A percentile compares a stretch with the other conserved stretches of the same genome.
Evolutionary conservation across 2,888 invertebrate species (phyloP).

Genomic region (Drosophila acutilabella): DNA sequence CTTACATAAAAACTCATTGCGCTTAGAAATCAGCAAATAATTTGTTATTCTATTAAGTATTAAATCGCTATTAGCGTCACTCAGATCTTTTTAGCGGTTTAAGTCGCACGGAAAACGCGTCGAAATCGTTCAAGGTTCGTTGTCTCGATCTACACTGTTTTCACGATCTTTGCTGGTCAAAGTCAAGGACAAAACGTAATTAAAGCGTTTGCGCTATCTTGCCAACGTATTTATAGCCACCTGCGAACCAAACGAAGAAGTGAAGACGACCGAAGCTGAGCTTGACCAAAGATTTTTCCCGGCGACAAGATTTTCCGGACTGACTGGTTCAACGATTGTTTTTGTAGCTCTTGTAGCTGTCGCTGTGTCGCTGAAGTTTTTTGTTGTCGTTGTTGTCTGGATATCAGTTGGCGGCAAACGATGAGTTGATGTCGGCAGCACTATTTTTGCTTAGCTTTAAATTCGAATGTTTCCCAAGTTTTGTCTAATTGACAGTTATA

Average conservation of each 20-base stretch:
- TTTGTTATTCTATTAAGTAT: constrained; percentile 25
- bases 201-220: constrained; percentile 79
- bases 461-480: constrained; percentile 64
- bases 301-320: constrained; percentile 77
- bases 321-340: constrained; percentile 68
- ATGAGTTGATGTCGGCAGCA: constrained; percentile 43
- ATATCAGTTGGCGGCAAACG: constrained; percentile 35
- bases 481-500: constrained; percentile 72
- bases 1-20: constrained; percentile 66
- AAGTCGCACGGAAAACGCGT: constrained; percentile 61
- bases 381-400: constrained; percentile 32
- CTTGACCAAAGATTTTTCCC: constrained; percentile 65
- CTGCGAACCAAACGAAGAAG: constrained; percentile 23
- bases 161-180: constrained; percentile 59
- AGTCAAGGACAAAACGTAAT: constrained; percentile 85
- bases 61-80: constrained; percentile 38
- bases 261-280: constrained; percentile 57
- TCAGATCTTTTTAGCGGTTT: constrained; percentile 36
- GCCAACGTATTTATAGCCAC: constrained; percentile 79
- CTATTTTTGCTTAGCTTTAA: constrained; percentile 16
- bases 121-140: constrained; percentile 32
- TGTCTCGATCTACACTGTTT: constrained; percentile 12
- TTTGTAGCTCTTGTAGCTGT: constrained; percentile 3
- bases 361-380: not conserved
- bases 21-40: constrained; percentile 7